Evolutionary conservation across 1,140 invertebrate species (phyloP).

Genomic region (Mamestra configurata): DNA sequence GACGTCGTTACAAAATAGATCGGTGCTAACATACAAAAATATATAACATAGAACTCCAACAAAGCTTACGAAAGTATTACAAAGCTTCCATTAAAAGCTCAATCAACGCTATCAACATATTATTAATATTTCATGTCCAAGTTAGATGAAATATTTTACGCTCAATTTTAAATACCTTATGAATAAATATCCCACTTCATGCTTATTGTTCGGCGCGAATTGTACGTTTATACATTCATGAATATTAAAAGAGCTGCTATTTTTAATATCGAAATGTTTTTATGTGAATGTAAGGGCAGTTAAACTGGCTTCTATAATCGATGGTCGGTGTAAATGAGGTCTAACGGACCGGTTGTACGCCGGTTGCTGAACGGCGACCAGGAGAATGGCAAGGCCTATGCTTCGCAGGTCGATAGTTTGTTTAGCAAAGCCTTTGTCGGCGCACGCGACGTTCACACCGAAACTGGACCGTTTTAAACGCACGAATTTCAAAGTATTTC

Average conservation of each 20-base stretch:
- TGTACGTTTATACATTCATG: conserved; percentile 3
- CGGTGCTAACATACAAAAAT: not conserved
- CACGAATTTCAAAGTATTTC: conserved; percentile 13
- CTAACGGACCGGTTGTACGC: conserved; percentile 53
- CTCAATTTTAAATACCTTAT: conserved; percentile 26
- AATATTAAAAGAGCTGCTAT: not conserved
- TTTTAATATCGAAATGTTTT: not conserved
- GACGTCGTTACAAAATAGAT: too few relatives aligned
- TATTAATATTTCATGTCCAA: conserved; percentile 18
- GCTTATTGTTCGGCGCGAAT: conserved; percentile 5
- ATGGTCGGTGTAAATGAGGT: conserved; percentile 53
- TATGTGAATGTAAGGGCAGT: not conserved
- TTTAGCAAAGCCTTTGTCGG: conserved; percentile 56
- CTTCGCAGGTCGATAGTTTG: conserved; percentile 54
- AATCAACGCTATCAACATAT: conserved; percentile 31
- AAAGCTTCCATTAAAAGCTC: conserved; percentile 5
- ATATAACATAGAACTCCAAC: not conserved
- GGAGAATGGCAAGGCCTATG: conserved; percentile 59
- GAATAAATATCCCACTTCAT: conserved; percentile 22
- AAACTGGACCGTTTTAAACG: conserved; percentile 22
- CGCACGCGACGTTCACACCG: conserved; percentile 57
- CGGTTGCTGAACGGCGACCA: conserved; percentile 38
- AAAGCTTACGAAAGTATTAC: not conserved
- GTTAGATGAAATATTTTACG: conserved; percentile 23
- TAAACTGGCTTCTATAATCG: not conserved